Evolutionary conservation across 1,140 invertebrate species (phyloP).

Genomic region (Elysia chlorotica): DNA sequence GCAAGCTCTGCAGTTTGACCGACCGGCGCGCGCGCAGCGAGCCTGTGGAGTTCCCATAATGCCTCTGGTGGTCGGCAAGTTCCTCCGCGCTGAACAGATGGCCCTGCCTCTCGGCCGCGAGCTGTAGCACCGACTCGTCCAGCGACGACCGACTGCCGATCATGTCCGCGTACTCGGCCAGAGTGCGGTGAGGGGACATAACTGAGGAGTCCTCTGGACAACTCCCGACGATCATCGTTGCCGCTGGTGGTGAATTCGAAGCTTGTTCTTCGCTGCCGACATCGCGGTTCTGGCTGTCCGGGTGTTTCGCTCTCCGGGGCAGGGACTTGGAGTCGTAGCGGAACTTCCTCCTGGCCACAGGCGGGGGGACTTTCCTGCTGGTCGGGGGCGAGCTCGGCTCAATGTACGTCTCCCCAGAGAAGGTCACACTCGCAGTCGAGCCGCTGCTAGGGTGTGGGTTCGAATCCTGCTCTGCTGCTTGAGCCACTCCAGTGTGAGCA

Average conservation of each 20-base stretch:
- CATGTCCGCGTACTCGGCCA: conserved; percentile 23
- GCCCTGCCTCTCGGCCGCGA: conserved; percentile 41
- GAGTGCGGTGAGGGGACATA: not conserved
- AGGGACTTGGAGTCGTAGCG: too few relatives aligned
- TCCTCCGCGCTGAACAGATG: conserved; percentile 24
- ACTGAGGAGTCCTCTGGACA: not conserved
- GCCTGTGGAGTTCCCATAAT: conserved; percentile 34
- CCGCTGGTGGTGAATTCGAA: too few relatives aligned
- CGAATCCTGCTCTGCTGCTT: not conserved
- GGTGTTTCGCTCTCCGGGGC: not conserved
- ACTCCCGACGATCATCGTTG: too few relatives aligned
- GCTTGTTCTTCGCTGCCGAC: too few relatives aligned
- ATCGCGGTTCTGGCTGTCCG: conserved; percentile 4
- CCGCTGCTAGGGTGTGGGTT: not conserved
- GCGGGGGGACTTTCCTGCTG: conserved; percentile 30
- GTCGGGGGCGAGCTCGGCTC: conserved; percentile 29
- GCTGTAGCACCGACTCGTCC: conserved; percentile 47
- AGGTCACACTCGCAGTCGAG: conserved; percentile 14
- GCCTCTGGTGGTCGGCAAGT: conserved; percentile 22
- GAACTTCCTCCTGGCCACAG: conserved; percentile 9
- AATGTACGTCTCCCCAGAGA: not conserved
- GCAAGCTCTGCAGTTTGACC: conserved; percentile 46
- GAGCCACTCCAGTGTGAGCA: not conserved
- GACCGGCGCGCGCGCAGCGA: conserved; percentile 43
- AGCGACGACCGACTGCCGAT: conserved; percentile 41